Evolutionary conservation across 2,797 vertebrate species (phyloP).

Genomic region (Sebastes nivosus): DNA sequence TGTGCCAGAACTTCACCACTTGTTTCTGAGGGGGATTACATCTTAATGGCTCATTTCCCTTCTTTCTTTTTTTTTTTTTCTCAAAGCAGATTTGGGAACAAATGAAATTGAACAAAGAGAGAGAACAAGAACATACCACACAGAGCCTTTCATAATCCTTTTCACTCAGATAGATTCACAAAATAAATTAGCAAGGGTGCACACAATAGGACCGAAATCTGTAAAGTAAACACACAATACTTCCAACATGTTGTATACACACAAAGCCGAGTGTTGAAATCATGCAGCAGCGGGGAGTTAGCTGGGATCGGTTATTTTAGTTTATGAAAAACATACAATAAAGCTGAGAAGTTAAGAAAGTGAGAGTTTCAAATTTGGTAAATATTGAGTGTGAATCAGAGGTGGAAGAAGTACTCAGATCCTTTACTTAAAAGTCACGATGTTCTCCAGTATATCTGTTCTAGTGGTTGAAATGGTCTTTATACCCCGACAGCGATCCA

Average conservation of each 20-base stretch:
- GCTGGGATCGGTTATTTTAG: not conserved
- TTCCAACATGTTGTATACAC: not conserved
- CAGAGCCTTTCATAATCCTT: constrained; percentile 35
- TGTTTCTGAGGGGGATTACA: constrained; percentile 39
- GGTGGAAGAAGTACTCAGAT: not conserved
- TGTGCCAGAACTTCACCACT: not conserved
- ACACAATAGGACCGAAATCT: constrained; percentile 29
- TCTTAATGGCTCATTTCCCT: constrained; percentile 25
- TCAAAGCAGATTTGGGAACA: constrained; percentile 54
- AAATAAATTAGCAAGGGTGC: constrained; percentile 10
- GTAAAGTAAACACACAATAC: constrained; percentile 10
- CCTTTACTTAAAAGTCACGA: not conserved
- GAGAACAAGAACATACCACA: constrained; percentile 42
- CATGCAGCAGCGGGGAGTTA: constrained; percentile 23
- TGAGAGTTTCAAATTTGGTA: not conserved
- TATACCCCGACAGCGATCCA: no score
- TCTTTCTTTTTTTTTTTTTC: not conserved
- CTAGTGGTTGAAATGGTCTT: no score
- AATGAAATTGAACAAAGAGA: constrained; percentile 21
- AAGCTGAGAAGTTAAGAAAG: not conserved
- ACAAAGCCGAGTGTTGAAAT: not conserved
- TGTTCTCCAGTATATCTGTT: no score
- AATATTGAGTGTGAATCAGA: not conserved
- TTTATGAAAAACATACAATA: not conserved
- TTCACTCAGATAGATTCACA: constrained; percentile 21